phyloP scores from a whole-genome alignment of 2,888 invertebrate species.

The Heterodera filipjevi region DNA sequence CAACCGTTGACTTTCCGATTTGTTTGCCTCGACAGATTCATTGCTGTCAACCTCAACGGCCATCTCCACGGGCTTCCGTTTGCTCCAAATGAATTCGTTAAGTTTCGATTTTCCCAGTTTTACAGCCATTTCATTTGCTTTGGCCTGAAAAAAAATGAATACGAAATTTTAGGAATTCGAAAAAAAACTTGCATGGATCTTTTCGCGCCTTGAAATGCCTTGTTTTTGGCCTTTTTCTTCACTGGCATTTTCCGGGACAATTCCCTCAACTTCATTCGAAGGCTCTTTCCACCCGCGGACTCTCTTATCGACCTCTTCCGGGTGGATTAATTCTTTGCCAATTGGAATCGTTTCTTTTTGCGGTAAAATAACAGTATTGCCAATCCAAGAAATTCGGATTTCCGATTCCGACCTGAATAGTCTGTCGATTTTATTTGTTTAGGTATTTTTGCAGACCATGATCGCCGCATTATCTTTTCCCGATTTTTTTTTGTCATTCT shows the following conservation, averaged over 20 bases:
- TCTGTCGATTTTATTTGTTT: neutral
- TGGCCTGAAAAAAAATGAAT: conserved; percentile 33
- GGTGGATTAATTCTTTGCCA: neutral
- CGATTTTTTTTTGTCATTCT: neutral
- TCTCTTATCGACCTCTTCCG: no score
- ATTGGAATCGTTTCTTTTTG: neutral
- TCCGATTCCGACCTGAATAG: conserved; percentile 4
- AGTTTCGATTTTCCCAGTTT: conserved; percentile 35
- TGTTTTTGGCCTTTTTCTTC: conserved; percentile 12
- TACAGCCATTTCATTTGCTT: conserved; percentile 44
- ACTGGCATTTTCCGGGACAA: neutral
- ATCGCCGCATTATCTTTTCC: neutral
- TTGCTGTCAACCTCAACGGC: conserved; percentile 24
- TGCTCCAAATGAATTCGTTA: conserved; percentile 44
- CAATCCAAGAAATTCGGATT: neutral
- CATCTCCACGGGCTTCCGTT: conserved; percentile 26
- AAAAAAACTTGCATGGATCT: conserved; percentile 19
- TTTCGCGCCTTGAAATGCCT: conserved; percentile 21
- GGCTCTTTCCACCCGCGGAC: neutral
- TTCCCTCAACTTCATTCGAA: neutral
- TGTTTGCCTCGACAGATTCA: conserved; percentile 3
- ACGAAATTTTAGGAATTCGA: neutral
- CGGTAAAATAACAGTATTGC: neutral
- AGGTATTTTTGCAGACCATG: neutral
- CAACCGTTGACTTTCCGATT: neutral